Evolutionary conservation across 2,113 vertebrate genomes (phyloP), one percentile per base, ranked within the genome.

Genomic region (Rhinolophus sinicus): DNA sequence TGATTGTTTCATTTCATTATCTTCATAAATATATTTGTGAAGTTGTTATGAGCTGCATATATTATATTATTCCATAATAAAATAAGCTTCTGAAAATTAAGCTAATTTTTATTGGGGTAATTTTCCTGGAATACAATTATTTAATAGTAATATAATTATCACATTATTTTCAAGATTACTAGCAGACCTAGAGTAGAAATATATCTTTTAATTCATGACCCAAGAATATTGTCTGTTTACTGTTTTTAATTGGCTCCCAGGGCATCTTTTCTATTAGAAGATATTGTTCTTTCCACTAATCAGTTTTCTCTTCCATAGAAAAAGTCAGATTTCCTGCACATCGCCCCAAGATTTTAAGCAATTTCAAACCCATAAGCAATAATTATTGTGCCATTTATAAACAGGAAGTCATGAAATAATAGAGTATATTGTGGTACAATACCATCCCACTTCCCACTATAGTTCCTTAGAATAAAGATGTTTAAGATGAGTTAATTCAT

Each of bases 321-420:
- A 88, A 94, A 33, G 11, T 86, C 73, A 89, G 38, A 85, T 60
- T 85, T 95, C 22, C 54, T 90, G 4, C 21, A 88, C 21, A 82
- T 50, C 18, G 7, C 22, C 60, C 33, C n/a, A 8, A 93, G 50
- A 78, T 87, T 80, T 96, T 82, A 96, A 94, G 73, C 44, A 93
- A 70, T 44, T 97, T 91, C 70, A 88, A 87, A 76, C 15, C 14
- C 58, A 70, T 28, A 95, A 90, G 26, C 47, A 96, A 26, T 91
- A 97, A 95, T 94, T 86, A 95, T 4, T 47, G 33, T 96, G 44
- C 19, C 75, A 89, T 75, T 90, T 96, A 84, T 80, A 95, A 89
- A 80, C 8, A 95, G 18, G 8, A 44, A 94, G 24, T 54, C 47
- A 65, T 82, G n/a, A 73, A 84, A 83, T 94, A 89, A 86, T n/a